These are phyloP conservation scores for Narcine bancroftii DNA, from an alignment of 2,113 vertebrate genomes.

Conservation along the genomic window DNA sequence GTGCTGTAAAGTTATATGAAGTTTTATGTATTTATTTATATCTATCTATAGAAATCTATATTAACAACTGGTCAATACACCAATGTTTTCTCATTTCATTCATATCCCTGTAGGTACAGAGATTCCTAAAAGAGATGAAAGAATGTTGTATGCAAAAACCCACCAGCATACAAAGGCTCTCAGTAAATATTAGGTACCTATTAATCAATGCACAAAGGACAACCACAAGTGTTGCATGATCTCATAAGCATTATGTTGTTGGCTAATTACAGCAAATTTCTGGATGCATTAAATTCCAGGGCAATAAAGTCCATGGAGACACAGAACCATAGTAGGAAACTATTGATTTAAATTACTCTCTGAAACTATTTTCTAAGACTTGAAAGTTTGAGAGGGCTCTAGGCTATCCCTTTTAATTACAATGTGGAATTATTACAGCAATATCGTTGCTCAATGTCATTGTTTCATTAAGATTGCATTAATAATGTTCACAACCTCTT, in stretches of 20 bases:
- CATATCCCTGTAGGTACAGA: too few relatives aligned
- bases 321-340: neutral
- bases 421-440: neutral
- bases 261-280: slow-evolving; percentile 4
- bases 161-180: neutral
- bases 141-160: neutral
- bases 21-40: too few relatives aligned
- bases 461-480: neutral
- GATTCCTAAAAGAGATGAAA: neutral
- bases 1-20: neutral
- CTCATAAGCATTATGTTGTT: neutral
- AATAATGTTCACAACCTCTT: neutral
- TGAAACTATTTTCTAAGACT: slow-evolving; percentile 1
- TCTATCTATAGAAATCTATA: too few relatives aligned
- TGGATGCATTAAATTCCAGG: slow-evolving; percentile 6
- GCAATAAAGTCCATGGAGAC: neutral
- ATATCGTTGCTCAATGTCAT: neutral
- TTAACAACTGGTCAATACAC: too few relatives aligned
- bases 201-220: neutral
- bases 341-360: slow-evolving; percentile 19
- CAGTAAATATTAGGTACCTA: neutral
- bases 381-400: neutral
- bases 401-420: neutral
- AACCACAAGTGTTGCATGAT: neutral
- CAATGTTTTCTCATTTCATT: too few relatives aligned